Percentiles rank a stretch among this genome's conserved stretches.
These are phyloP conservation scores for Ciona savignyi DNA, from an alignment of 23 tunicate species.

Conservation along the genomic window DNA sequence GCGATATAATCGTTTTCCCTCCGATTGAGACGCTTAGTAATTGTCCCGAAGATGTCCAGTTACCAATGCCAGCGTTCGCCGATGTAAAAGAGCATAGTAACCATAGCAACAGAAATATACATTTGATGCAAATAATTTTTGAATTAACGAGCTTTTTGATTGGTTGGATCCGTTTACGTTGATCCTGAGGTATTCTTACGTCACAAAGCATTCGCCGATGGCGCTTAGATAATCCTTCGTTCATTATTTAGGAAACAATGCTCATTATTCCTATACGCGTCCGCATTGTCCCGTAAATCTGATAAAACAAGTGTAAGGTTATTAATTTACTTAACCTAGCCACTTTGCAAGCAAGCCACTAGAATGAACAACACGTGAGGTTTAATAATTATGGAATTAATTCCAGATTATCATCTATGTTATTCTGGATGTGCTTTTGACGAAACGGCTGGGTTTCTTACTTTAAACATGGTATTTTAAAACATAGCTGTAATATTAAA, in stretches of 20 bases:
- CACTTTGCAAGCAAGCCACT: too few relatives aligned
- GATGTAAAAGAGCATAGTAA: background rate
- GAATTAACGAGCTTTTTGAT: background rate
- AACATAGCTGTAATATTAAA: too few relatives aligned
- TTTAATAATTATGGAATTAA: too few relatives aligned
- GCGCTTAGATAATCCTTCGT: background rate
- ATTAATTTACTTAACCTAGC: too few relatives aligned
- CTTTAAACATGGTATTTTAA: too few relatives aligned
- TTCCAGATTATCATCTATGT: too few relatives aligned
- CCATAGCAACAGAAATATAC: background rate
- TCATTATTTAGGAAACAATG: background rate
- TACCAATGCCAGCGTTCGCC: background rate
- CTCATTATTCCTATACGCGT: background rate
- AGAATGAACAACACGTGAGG: too few relatives aligned
- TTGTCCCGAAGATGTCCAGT: background rate
- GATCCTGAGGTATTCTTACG: background rate
- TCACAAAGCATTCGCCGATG: background rate
- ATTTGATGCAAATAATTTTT: background rate
- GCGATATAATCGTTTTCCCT: background rate
- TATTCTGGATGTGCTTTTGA: too few relatives aligned
- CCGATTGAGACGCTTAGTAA: background rate
- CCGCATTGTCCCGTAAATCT: background rate
- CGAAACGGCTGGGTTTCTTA: too few relatives aligned
- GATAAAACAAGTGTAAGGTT: too few relatives aligned
- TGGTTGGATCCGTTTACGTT: background rate